phyloP scores from a whole-genome alignment of 2,113 vertebrate genomes.

The Alectura lathami region DNA sequence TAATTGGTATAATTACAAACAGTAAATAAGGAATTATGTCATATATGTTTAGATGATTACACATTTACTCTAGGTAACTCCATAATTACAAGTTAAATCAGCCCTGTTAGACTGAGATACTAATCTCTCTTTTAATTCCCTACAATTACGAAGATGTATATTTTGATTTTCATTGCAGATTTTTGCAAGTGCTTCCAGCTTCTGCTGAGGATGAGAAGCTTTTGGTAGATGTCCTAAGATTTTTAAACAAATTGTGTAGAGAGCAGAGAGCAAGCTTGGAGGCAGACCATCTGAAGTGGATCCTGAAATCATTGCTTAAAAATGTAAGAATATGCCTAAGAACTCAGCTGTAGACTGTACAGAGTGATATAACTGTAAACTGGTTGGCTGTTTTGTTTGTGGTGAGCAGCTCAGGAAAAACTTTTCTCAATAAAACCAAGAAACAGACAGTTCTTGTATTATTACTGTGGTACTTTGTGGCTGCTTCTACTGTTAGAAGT shows the following conservation, averaged over 20 bases:
- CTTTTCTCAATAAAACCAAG: neutral
- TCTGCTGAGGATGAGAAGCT: slow-evolving; percentile 91
- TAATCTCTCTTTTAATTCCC: neutral
- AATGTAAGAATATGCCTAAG: slow-evolving; percentile 76
- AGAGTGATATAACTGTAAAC: neutral
- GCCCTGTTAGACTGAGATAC: neutral
- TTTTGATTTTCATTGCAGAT: slow-evolving; percentile 75
- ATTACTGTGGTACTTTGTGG: neutral
- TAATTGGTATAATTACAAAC: neutral
- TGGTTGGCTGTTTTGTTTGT: neutral
- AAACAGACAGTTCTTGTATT: neutral
- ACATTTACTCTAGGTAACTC: neutral
- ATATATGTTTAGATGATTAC: neutral
- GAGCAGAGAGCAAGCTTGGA: slow-evolving; percentile 74
- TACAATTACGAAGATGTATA: neutral
- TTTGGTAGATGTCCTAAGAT: slow-evolving; percentile 87
- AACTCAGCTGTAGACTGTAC: neutral
- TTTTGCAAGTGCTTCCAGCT: slow-evolving; percentile 91
- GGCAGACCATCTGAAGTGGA: slow-evolving; percentile 84
- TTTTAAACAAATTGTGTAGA: slow-evolving; percentile 86
- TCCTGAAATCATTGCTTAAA: slow-evolving; percentile 87
- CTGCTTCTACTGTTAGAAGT: neutral
- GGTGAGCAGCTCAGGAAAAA: neutral
- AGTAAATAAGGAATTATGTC: neutral
- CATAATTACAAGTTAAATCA: neutral